Evolutionary conservation across 2,888 invertebrate species (phyloP).

Genomic region (Octonoba sinensis): DNA sequence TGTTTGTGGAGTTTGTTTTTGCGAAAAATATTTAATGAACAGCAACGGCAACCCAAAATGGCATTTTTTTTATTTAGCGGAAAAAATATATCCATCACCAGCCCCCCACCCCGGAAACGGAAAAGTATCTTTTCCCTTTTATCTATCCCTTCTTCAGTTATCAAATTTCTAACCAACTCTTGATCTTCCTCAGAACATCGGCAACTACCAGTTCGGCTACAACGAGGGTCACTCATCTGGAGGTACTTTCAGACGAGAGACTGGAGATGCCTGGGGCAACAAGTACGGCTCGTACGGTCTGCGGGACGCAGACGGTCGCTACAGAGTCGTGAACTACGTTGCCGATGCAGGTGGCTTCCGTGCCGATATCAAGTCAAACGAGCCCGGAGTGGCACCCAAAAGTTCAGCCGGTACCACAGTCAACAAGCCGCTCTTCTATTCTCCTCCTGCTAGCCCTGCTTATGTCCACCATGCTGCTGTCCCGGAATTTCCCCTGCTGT

Average conservation of each 20-base stretch:
- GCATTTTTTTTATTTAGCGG: too few species aligned
- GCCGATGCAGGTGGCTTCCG: conserved; percentile 65
- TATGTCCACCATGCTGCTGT: conserved; percentile 9
- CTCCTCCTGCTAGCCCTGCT: conserved; percentile 1
- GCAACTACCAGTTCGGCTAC: conserved; percentile 67
- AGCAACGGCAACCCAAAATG: too few species aligned
- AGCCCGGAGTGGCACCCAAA: conserved; percentile 63
- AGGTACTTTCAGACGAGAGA: conserved; percentile 66
- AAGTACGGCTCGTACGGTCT: conserved; percentile 66
- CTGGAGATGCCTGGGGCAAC: conserved; percentile 64
- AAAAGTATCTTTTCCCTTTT: too few species aligned
- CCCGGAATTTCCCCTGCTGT: conserved; percentile 34
- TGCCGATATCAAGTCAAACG: conserved; percentile 65
- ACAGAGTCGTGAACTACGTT: conserved; percentile 66
- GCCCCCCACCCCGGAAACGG: too few species aligned
- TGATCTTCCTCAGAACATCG: conserved; percentile 38
- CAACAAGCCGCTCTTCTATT: background rate
- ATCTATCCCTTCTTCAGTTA: too few species aligned
- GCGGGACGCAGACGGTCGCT: conserved; percentile 65
- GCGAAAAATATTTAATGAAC: too few species aligned
- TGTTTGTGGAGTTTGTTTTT: too few species aligned
- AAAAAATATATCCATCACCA: too few species aligned
- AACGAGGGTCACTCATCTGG: conserved; percentile 66
- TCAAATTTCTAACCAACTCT: too few species aligned
- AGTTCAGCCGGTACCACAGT: conserved; percentile 51